Evolutionary conservation across 2,888 invertebrate species (phyloP).

Genomic region (Lydus trimaculatus): DNA sequence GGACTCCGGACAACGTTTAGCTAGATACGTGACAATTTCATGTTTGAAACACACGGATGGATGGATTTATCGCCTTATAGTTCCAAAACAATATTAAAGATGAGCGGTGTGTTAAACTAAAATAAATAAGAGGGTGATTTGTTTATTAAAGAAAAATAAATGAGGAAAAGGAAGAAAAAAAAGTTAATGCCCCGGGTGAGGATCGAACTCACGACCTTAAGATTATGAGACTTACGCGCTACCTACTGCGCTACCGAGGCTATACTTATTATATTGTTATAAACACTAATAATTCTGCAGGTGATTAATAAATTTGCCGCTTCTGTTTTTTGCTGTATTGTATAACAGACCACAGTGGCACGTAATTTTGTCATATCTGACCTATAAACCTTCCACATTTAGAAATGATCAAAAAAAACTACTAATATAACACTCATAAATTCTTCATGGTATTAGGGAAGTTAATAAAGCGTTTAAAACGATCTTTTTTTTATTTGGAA

Average conservation of each 20-base stretch:
- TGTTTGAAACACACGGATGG: conserved; percentile 12
- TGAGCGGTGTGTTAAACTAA: not conserved
- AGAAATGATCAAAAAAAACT: not conserved
- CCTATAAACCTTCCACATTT: not conserved
- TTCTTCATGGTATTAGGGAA: not conserved
- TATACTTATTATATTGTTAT: not conserved
- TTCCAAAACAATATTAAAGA: not conserved
- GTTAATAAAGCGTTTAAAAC: conserved; percentile 1
- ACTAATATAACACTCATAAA: not conserved
- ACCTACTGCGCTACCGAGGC: conserved; percentile 88
- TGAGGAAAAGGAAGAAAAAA: conserved; percentile 22
- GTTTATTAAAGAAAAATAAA: not conserved
- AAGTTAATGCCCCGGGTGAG: conserved; percentile 80
- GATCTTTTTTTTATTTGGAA: not conserved
- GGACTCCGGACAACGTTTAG: conserved; percentile 13
- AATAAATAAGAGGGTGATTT: not conserved
- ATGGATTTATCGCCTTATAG: conserved; percentile 12
- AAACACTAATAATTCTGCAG: not conserved
- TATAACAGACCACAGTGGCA: not conserved
- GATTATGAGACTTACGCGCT: conserved; percentile 92
- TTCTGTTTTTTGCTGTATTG: not conserved
- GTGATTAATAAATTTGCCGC: not conserved
- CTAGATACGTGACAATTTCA: conserved; percentile 18
- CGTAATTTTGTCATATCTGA: not conserved
- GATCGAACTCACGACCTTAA: conserved; percentile 96